These are phyloP conservation scores for Eulimnadia texana DNA, from an alignment of 1,140 invertebrate genomes.

Conservation along the genomic window DNA sequence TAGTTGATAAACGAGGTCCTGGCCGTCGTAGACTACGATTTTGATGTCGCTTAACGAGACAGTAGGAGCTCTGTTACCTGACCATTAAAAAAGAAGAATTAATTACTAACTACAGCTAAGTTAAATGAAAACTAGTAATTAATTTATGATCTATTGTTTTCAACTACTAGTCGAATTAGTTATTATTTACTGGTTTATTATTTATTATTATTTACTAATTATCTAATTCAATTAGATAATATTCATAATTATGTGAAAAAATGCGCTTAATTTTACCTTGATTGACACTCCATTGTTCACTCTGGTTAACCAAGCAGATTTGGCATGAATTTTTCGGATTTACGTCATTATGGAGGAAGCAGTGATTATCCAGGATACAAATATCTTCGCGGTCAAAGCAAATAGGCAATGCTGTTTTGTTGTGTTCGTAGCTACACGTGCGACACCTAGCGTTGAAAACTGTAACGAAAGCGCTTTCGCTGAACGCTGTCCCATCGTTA, in stretches of 20 bases:
- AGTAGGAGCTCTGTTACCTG: slow-evolving; percentile 1
- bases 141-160: no score
- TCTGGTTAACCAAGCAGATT: slow-evolving; percentile 6
- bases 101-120: no score
- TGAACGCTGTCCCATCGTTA: slow-evolving; percentile 7
- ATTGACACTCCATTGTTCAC: slow-evolving; percentile 14
- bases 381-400: slow-evolving; percentile 15
- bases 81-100: no score
- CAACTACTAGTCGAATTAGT: no score
- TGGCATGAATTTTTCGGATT: slow-evolving; percentile 16
- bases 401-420: background rate
- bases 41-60: background rate
- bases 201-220: no score
- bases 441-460: slow-evolving; percentile 14
- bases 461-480: background rate
- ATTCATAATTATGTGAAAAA: background rate
- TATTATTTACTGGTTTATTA: no score
- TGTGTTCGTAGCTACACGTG: background rate
- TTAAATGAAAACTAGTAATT: no score
- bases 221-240: background rate
- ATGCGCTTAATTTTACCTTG: slow-evolving; percentile 6
- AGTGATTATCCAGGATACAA: slow-evolving; percentile 13
- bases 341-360: slow-evolving; percentile 9
- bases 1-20: slow-evolving; percentile 11
- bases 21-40: slow-evolving; percentile 12